These are phyloP conservation scores for Oostethus manadensis DNA, from an alignment of 2,113 vertebrate species.

Conservation along the genomic window DNA sequence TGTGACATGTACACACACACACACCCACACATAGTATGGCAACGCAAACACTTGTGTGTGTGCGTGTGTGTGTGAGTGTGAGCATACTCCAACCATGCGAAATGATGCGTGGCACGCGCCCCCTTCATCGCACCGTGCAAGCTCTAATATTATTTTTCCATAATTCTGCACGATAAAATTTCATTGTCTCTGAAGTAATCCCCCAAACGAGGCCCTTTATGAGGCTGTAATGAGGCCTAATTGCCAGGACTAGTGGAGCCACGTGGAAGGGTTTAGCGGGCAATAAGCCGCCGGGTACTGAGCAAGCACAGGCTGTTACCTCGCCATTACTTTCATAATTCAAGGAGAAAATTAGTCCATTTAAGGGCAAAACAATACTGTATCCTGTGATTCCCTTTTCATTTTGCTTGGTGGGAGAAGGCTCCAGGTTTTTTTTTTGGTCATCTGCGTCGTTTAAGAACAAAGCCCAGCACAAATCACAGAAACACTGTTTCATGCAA, in stretches of 20 bases:
- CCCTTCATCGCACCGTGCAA: constrained; percentile 69
- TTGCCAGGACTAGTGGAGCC: constrained; percentile 92
- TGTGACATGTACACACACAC: constrained; percentile 42
- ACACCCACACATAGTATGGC: constrained; percentile 38
- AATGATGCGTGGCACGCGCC: constrained; percentile 81
- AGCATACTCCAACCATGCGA: constrained; percentile 65
- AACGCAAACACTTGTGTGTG: constrained; percentile 39
- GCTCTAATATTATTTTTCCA: constrained; percentile 87
- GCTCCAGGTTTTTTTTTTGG: constrained; percentile 52
- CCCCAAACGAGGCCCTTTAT: constrained; percentile 96
- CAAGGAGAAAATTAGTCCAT: constrained; percentile 99
- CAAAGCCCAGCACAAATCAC: constrained; percentile 70
- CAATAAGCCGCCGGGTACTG: constrained; percentile 96
- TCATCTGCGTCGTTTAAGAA: constrained; percentile 71
- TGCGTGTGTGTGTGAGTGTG: constrained; percentile 41
- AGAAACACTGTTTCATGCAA: constrained; percentile 15
- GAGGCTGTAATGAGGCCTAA: constrained; percentile 99
- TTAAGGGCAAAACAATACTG: constrained; percentile 78
- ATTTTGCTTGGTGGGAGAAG: constrained; percentile 81
- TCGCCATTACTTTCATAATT: constrained; percentile 99
- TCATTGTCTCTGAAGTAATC: constrained; percentile 98
- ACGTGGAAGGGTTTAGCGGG: constrained; percentile 99
- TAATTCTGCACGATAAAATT: constrained; percentile 96
- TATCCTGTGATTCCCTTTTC: constrained; percentile 86
- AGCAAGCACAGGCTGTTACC: constrained; percentile 92